A percentile compares a stretch with the other conserved stretches of the same genome.
Conservation (phyloP, 2,888 invertebrate species). For the Agrilus biguttatus region DNA sequence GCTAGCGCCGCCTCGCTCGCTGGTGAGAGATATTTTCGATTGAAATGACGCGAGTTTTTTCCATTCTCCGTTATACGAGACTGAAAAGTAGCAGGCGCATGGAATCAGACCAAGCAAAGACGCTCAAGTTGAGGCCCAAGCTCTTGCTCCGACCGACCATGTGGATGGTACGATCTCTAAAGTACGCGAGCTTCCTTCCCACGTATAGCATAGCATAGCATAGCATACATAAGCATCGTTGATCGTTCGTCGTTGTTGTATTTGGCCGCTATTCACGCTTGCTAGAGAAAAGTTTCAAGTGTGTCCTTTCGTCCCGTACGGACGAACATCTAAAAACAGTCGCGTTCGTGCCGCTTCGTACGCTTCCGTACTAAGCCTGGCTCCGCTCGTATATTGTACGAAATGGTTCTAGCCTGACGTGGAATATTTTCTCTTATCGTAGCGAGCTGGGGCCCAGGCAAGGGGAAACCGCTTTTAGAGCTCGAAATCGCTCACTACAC, state of each 20-base stretch:
- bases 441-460: conserved; percentile 25
- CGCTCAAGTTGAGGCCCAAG: too few species aligned
- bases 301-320: conserved; percentile 25
- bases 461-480: conserved; percentile 19
- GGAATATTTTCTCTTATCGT: conserved; percentile 26
- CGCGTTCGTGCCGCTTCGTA: conserved; percentile 10
- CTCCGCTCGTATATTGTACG: conserved; percentile 6
- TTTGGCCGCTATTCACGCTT: conserved; percentile 18
- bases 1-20: conserved; percentile 23
- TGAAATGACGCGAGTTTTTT: conserved; percentile 15
- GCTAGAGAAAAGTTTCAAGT: conserved; percentile 27
- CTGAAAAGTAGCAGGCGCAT: too few species aligned
- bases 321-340: conserved; percentile 4
- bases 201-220: too few species aligned
- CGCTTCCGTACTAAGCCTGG: conserved; percentile 5
- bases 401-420: conserved; percentile 14
- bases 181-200: neutral
- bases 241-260: conserved; percentile 7
- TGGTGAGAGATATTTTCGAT: conserved; percentile 11
- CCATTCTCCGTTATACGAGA: conserved; percentile 7
- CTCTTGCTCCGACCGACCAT: too few species aligned
- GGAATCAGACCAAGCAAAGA: too few species aligned
- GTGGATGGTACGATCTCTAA: too few species aligned
- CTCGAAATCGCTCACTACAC: conserved; percentile 13
- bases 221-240: conserved; percentile 11